phyloP scores from a whole-genome alignment of 2,888 invertebrate genomes.

The Meganola albula region DNA sequence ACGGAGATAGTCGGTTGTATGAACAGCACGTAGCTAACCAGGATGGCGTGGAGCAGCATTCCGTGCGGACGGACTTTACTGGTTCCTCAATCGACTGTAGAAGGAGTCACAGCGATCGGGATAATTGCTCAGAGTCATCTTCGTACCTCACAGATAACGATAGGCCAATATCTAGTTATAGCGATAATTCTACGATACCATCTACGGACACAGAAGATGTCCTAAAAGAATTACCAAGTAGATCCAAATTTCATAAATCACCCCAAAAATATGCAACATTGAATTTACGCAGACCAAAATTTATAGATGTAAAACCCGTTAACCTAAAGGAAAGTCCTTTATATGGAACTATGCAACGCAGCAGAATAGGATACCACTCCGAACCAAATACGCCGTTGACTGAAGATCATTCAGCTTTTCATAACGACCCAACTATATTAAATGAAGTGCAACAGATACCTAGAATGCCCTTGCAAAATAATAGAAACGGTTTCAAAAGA shows the following conservation, averaged over 20 bases:
- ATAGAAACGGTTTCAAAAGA: slow-evolving; percentile 65
- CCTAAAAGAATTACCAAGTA: slow-evolving; percentile 66
- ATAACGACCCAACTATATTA: slow-evolving; percentile 52
- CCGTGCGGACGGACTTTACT: slow-evolving; percentile 63
- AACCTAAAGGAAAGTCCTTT: slow-evolving; percentile 50
- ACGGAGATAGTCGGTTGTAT: slow-evolving; percentile 60
- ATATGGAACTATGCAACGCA: slow-evolving; percentile 63
- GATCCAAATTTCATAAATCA: slow-evolving; percentile 68
- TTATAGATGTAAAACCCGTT: slow-evolving; percentile 60
- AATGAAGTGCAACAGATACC: slow-evolving; percentile 67
- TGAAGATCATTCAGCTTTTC: slow-evolving; percentile 48
- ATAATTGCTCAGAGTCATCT: slow-evolving; percentile 73
- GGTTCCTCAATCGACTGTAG: slow-evolving; percentile 63
- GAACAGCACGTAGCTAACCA: slow-evolving; percentile 57
- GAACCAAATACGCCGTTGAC: slow-evolving; percentile 70
- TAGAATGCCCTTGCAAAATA: slow-evolving; percentile 64
- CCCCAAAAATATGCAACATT: slow-evolving; percentile 73
- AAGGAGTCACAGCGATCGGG: slow-evolving; percentile 69
- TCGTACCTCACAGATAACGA: slow-evolving; percentile 72
- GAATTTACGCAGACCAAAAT: slow-evolving; percentile 67
- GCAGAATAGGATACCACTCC: slow-evolving; percentile 68
- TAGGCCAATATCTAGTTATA: slow-evolving; percentile 71
- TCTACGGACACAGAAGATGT: slow-evolving; percentile 73
- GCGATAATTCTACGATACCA: slow-evolving; percentile 72
- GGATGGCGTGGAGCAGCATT: slow-evolving; percentile 67